Conservation (phyloP, 1,140 invertebrate genomes). For the Holcopasites calliopsidis region DNA sequence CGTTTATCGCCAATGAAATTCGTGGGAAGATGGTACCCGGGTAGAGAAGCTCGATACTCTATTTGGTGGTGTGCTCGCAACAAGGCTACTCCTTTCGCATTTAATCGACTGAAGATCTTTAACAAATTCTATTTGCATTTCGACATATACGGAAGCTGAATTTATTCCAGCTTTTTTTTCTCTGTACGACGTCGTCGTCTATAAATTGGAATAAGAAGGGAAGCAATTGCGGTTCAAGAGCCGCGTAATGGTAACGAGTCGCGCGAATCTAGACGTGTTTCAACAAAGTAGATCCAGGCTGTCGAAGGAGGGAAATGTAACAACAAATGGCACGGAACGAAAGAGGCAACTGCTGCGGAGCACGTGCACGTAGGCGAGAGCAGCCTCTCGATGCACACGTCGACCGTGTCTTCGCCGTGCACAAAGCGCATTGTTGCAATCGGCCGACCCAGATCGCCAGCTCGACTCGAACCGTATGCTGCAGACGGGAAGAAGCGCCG, state of each 20-base stretch:
- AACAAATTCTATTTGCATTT: too few species aligned
- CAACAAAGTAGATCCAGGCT: slow-evolving; percentile 1
- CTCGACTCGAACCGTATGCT: not conserved
- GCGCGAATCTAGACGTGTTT: not conserved
- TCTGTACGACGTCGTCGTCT: too few species aligned
- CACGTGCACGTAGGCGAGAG: slow-evolving; percentile 52
- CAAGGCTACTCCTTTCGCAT: too few species aligned
- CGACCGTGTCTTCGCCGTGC: slow-evolving; percentile 22
- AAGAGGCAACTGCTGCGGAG: slow-evolving; percentile 19
- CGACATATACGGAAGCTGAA: too few species aligned
- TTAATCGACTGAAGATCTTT: too few species aligned
- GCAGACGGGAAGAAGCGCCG: not conserved
- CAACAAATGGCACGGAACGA: slow-evolving; percentile 42
- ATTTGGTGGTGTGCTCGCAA: too few species aligned
- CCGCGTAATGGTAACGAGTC: slow-evolving; percentile 1
- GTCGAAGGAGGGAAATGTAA: slow-evolving; percentile 32
- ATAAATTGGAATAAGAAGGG: not conserved
- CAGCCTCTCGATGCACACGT: slow-evolving; percentile 36
- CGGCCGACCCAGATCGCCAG: slow-evolving; percentile 59
- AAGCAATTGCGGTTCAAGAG: not conserved
- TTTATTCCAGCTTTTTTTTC: too few species aligned
- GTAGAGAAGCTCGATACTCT: too few species aligned
- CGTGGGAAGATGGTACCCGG: slow-evolving; percentile 36
- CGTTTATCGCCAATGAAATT: slow-evolving; percentile 41
- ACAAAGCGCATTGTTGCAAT: slow-evolving; percentile 67